Conservation (phyloP, 2,888 invertebrate species). For the Steinernema carpocapsae region DNA sequence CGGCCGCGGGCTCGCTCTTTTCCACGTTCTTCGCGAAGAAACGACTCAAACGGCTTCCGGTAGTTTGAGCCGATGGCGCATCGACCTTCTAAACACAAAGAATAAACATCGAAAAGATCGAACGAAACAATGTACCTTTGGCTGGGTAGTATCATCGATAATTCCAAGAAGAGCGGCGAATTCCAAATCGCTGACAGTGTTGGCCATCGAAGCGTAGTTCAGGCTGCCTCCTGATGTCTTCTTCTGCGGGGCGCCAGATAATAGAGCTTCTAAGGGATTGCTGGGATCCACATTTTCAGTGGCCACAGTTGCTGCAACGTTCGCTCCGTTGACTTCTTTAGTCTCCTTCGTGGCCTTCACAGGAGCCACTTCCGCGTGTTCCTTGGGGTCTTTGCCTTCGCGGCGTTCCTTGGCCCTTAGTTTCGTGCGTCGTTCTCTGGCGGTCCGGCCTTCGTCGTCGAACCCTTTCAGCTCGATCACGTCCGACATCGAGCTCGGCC, state of each 20-base stretch:
- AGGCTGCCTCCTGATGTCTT: conserved; percentile 2
- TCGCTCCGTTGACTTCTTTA: conserved; percentile 31
- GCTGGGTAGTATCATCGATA: conserved; percentile 35
- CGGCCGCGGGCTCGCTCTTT: not conserved
- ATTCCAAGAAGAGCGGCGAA: conserved; percentile 52
- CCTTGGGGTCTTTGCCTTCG: conserved; percentile 41
- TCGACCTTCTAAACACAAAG: not conserved
- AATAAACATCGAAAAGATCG: not conserved
- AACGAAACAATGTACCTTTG: not conserved
- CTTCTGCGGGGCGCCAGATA: conserved; percentile 1
- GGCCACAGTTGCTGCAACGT: conserved; percentile 29
- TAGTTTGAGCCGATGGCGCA: conserved; percentile 33
- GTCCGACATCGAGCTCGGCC: conserved; percentile 66
- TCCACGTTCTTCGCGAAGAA: conserved; percentile 48
- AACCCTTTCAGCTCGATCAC: conserved; percentile 68
- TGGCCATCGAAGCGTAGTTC: conserved; percentile 26
- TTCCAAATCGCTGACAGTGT: conserved; percentile 50
- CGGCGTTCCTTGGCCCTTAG: conserved; percentile 11
- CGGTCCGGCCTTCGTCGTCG: conserved; percentile 53
- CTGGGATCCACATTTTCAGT: conserved; percentile 39
- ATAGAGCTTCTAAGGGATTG: conserved; percentile 19
- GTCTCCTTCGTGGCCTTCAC: conserved; percentile 40
- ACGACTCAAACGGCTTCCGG: conserved; percentile 53
- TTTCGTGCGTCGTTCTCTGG: conserved; percentile 6
- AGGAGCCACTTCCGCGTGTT: conserved; percentile 38